phyloP scores from a whole-genome alignment of 2,797 vertebrate species.

The Lacerta agilis region DNA sequence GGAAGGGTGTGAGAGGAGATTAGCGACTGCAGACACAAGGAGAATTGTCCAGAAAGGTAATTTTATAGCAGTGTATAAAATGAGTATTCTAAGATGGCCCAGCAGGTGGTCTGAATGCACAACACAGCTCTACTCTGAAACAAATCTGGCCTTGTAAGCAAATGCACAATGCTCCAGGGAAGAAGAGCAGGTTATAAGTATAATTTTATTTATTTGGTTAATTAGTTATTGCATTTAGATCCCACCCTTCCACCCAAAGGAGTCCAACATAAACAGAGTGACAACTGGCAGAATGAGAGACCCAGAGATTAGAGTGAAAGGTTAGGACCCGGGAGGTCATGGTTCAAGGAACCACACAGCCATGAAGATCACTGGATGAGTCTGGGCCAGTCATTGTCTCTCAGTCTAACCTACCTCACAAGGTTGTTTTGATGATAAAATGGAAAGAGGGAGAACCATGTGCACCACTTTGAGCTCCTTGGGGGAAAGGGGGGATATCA shows the following conservation, averaged over 20 bases:
- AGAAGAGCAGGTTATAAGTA: too few relatives aligned
- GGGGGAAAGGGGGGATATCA: too few relatives aligned
- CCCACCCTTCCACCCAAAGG: too few relatives aligned
- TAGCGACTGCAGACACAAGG: neutral
- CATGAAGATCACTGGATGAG: too few relatives aligned
- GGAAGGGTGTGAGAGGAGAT: conserved; percentile 1
- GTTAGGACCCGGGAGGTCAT: too few relatives aligned
- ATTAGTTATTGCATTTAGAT: too few relatives aligned
- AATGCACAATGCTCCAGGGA: neutral
- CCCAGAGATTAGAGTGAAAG: neutral
- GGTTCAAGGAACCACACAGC: too few relatives aligned
- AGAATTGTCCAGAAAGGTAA: neutral
- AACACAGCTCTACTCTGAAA: neutral
- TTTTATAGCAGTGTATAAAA: neutral
- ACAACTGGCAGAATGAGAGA: neutral
- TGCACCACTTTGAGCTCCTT: too few relatives aligned
- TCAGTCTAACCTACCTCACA: too few relatives aligned
- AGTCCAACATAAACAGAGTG: neutral
- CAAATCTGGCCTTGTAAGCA: neutral
- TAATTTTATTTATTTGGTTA: neutral
- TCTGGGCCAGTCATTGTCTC: too few relatives aligned
- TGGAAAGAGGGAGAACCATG: too few relatives aligned
- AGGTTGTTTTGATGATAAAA: too few relatives aligned
- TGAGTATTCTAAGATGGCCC: neutral
- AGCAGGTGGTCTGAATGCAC: neutral